Conservation (phyloP, 2,797 vertebrate species). For the Alcedo atthis region DNA sequence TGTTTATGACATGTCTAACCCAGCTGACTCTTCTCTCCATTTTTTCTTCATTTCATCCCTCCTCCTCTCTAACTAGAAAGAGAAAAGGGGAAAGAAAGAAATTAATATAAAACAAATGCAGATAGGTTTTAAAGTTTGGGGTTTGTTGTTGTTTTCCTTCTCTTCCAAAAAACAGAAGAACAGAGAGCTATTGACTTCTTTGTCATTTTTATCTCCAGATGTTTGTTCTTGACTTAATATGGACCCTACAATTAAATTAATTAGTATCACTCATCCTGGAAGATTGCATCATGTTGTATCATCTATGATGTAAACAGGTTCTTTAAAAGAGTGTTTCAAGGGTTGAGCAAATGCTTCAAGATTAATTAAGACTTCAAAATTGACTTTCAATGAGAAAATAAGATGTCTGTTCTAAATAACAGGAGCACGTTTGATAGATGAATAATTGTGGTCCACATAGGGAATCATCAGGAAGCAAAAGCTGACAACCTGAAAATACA, state of each 20-base stretch:
- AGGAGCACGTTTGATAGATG: background rate
- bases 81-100: background rate
- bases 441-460: background rate
- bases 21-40: background rate
- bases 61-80: background rate
- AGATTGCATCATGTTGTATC: background rate
- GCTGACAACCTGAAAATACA: background rate
- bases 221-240: constrained; percentile 23
- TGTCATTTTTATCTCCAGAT: constrained; percentile 10
- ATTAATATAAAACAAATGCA: background rate
- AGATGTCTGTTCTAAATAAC: background rate
- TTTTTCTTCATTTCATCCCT: rapidly evolving
- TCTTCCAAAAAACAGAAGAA: no score
- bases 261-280: background rate
- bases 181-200: background rate
- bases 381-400: background rate
- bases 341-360: background rate
- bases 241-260: constrained; percentile 8
- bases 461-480: background rate
- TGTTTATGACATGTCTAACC: background rate
- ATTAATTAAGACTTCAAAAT: constrained; percentile 14
- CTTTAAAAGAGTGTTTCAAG: background rate
- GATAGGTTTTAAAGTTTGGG: background rate
- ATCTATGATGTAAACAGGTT: background rate
- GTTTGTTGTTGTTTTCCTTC: background rate